phyloP scores from a whole-genome alignment of 2,797 vertebrate species.

The Melanotaenia boesemani region DNA sequence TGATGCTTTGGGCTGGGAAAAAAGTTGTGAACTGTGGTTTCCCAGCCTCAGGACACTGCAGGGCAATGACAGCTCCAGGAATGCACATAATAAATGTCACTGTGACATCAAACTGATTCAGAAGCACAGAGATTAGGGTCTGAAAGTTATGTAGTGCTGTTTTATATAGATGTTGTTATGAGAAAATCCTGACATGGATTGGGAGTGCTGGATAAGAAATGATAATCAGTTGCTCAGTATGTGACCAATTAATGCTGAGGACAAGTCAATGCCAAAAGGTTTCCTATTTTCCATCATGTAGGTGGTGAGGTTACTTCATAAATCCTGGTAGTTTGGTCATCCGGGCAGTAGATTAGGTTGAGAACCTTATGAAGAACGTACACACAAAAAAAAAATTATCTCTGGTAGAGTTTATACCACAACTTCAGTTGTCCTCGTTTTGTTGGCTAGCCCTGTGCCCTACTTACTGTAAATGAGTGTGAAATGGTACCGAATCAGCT shows the following conservation, averaged over 20 bases:
- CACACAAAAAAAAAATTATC: neutral
- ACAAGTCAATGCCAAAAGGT: neutral
- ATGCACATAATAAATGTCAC: neutral
- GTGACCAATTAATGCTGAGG: neutral
- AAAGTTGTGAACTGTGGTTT: too few species aligned
- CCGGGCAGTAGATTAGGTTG: neutral
- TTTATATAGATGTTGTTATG: neutral
- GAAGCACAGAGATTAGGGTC: neutral
- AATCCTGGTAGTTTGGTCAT: neutral
- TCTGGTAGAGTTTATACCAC: slow-evolving; percentile 14
- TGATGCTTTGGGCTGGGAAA: too few species aligned
- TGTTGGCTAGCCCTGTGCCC: slow-evolving; percentile 59
- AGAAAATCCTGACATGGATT: neutral
- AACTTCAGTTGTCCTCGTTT: slow-evolving; percentile 57
- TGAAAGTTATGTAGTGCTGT: too few species aligned
- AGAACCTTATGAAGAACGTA: neutral
- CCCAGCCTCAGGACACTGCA: too few species aligned
- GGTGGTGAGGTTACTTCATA: neutral
- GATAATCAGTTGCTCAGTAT: too few species aligned
- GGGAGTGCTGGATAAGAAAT: neutral
- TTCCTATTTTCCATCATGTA: neutral
- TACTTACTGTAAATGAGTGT: slow-evolving; percentile 57
- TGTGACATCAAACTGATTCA: neutral
- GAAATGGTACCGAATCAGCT: slow-evolving; percentile 65
- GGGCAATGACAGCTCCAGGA: neutral